Evolutionary conservation across 2,888 invertebrate genomes (phyloP), one percentile per base, ranked within the genome.

Genomic region (Macrosiphum euphorbiae): DNA sequence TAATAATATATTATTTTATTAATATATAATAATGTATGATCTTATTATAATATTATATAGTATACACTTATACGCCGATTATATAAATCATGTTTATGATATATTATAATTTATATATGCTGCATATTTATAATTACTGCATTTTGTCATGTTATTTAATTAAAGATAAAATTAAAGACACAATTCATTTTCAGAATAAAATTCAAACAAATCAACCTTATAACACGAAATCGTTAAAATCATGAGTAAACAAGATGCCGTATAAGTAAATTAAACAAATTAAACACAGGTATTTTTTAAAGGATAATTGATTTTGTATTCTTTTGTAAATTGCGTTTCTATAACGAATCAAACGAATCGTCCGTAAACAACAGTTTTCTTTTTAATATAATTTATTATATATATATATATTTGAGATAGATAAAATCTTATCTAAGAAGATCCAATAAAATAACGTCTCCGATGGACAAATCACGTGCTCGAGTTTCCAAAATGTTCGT

Each of bases 401-500:
- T 47, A 47, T 28, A 35, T 50, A 50, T 50, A 89, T 16, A 89
- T 20, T 20, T 55, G 3, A 44, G 8, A 67, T 8, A 3, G 35
- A 92, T 58, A 61, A 86, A 91, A 86, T 47, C 91, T 85, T 3
- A 44, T n/a, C n/a, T 58, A 47, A 61, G 41, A 44, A 86, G n/a
- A 87, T 86, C n/a, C 50, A 50, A 85, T 58, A n/a, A 58, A 85
- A 91, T 91, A 58, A 58, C 16, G 55, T 55, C 20, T n/a, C 10
- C 35, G 7, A 13, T 11, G 52, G 61, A 28, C 26, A 50, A 91
- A 91, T 84, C 84, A 52, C 84, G 41, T 28, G 84, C 84, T 35
- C 52, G 52, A 84, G 52, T 91, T 91, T 55, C 41, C 28, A 44
- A 84, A 91, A 91, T 44, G 28, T 58, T 61, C 20, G 84, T 91